A percentile compares a stretch with the other conserved stretches of the same genome.
These are phyloP conservation scores for Hirtodrosophila histrioides DNA, from an alignment of 2,888 invertebrate genomes.

Conservation along the genomic window DNA sequence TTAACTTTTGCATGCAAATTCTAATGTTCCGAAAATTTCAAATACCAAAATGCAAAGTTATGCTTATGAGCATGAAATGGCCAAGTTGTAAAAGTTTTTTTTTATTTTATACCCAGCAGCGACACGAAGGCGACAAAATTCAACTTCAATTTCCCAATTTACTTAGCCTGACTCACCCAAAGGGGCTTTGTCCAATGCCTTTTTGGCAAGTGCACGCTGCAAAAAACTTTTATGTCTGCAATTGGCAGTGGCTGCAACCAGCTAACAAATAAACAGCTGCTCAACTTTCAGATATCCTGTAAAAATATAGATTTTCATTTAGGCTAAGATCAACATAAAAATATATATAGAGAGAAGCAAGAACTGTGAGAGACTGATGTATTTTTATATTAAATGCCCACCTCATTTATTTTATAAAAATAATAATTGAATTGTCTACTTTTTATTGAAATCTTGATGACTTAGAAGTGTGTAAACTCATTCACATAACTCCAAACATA, in stretches of 20 bases:
- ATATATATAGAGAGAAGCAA: no score
- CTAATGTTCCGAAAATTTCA: conserved; percentile 32
- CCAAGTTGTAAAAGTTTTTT: conserved; percentile 39
- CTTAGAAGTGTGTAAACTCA: no score
- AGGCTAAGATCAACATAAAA: no score
- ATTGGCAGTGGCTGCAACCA: conserved; percentile 18
- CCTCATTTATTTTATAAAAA: no score
- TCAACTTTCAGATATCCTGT: conserved; percentile 2
- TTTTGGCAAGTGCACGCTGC: conserved; percentile 43
- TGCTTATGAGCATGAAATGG: conserved; percentile 69
- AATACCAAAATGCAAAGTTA: conserved; percentile 50
- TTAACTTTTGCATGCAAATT: conserved; percentile 38
- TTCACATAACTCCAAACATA: no score
- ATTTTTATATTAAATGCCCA: no score
- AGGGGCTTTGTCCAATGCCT: conserved; percentile 27
- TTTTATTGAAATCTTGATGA: no score
- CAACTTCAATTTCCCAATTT: conserved; percentile 43
- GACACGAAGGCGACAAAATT: conserved; percentile 55
- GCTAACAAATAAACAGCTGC: background rate
- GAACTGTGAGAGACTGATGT: no score
- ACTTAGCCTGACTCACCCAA: conserved; percentile 28
- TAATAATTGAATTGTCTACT: no score
- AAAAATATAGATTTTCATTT: no score
- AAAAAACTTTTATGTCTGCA: conserved; percentile 50
- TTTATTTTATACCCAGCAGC: conserved; percentile 22